These are phyloP conservation scores for Drosophila mayri DNA, from an alignment of 1,140 invertebrate species.

Conservation along the genomic window DNA sequence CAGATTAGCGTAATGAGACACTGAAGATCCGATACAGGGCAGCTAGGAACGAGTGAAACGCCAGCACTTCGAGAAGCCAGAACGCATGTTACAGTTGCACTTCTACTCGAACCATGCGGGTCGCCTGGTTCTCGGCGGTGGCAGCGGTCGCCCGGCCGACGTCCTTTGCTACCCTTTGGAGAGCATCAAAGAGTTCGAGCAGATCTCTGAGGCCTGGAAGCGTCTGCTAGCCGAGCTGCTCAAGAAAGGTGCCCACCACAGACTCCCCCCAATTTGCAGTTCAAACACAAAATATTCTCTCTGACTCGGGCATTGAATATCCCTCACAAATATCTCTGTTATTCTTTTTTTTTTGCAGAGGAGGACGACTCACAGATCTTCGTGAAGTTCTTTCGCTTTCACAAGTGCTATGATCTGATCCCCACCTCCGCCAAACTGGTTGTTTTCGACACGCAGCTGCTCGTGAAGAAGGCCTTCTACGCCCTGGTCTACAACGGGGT, in stretches of 20 bases:
- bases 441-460: slow-evolving; percentile 99
- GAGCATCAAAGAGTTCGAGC: slow-evolving; percentile 94
- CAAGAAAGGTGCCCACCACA: slow-evolving; percentile 87
- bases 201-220: slow-evolving; percentile 90
- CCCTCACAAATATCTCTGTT: background rate
- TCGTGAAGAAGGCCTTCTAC: slow-evolving; percentile 99
- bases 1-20: slow-evolving; percentile 40
- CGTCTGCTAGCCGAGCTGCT: slow-evolving; percentile 89
- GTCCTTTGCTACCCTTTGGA: slow-evolving; percentile 89
- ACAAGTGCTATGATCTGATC: slow-evolving; percentile 99
- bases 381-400: slow-evolving; percentile 99
- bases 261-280: background rate
- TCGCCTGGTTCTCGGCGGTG: slow-evolving; percentile 85
- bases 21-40: slow-evolving; percentile 15
- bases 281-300: background rate
- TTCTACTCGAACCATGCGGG: slow-evolving; percentile 91
- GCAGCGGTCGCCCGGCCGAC: slow-evolving; percentile 62
- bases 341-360: slow-evolving; percentile 89
- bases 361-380: slow-evolving; percentile 98
- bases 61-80: slow-evolving; percentile 12
- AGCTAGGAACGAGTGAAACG: slow-evolving; percentile 13
- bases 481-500: slow-evolving; percentile 99
- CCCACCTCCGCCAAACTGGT: slow-evolving; percentile 99
- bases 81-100: slow-evolving; percentile 90
- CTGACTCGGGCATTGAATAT: background rate